Percentiles rank a stretch among this genome's conserved stretches.
Conservation (phyloP, 1,140 invertebrate species). For the Platorchestia sp. region DNA sequence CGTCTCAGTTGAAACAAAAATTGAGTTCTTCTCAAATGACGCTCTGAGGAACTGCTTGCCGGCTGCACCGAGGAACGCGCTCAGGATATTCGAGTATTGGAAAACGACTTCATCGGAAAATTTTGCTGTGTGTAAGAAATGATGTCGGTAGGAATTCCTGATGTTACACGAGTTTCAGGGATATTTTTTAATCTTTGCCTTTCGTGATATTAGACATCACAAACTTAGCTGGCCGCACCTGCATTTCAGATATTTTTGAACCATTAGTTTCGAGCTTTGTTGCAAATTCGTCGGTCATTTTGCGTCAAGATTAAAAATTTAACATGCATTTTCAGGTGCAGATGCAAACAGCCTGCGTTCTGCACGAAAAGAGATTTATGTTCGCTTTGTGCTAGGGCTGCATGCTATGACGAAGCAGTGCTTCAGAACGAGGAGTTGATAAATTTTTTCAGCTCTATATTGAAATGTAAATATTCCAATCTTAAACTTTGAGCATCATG, state of each 20-base stretch:
- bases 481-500: too few relatives aligned
- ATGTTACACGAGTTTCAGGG: too few relatives aligned
- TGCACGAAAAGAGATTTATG: not conserved
- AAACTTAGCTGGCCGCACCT: too few relatives aligned
- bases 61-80: too few relatives aligned
- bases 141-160: not conserved
- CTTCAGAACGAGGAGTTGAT: too few relatives aligned
- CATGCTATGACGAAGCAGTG: too few relatives aligned
- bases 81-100: not conserved
- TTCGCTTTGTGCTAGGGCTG: too few relatives aligned
- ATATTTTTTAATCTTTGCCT: too few relatives aligned
- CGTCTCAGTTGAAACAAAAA: not conserved
- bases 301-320: not conserved
- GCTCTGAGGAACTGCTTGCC: not conserved
- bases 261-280: not conserved
- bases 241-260: too few relatives aligned
- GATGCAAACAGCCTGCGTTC: not conserved
- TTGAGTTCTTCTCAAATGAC: not conserved
- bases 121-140: not conserved
- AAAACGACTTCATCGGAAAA: not conserved
- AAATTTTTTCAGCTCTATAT: too few relatives aligned
- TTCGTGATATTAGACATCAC: too few relatives aligned
- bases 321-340: not conserved
- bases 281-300: not conserved
- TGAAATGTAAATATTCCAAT: too few relatives aligned